Base-by-base conservation (phyloP, 2,797 vertebrate genomes). In the Ispidina lecontei region DNA sequence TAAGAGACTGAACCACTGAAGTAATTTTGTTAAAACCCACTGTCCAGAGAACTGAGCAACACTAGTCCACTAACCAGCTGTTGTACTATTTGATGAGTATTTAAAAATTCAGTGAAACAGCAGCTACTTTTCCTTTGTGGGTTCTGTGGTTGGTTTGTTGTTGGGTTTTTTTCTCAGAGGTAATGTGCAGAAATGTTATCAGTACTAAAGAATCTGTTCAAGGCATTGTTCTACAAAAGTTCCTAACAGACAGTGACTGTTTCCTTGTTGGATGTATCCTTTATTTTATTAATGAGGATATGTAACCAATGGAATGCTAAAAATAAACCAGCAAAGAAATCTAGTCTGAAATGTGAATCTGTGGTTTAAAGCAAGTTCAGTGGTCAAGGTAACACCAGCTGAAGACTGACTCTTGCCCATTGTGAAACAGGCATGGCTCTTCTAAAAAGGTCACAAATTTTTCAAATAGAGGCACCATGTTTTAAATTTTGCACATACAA, bases 161-260 rank as follows among this genome's bases (percentile, higher is more conserved):
- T 98, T 52, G 51, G 11, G 12, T 13, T 4, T 19, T 52, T 97
- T 98, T 98, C 98, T 97, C 98, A 98, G 99, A 99, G 98, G 98
- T 98, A 98, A 98, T 97, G 97, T 98, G 98, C 98, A 97, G 96
- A 98, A 99, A 98, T 98, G 98, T 94, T 97, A 90, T 46, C 97
- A 96, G 96, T 98, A 98, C 97, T 98, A 98, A 98, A 98, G 89
- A 97, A 97, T 96, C 94, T 95, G 86, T 96, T 98, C 96, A 97
- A 96, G 96, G 93, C 82, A 95, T 96, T 84, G 79, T 96, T 97
- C 96, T 97, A 98, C 94, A 98, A 97, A 98, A 97, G 91, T 97
- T 97, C 96, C 97, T 97, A 97, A 96, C 93, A 97, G 95, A 98
- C 96, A 95, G 89, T 94, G 93, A 97, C 90, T 96, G 91, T 85